Evolutionary conservation across 2,113 vertebrate genomes (phyloP).

Genomic region (Lepus timidus): DNA sequence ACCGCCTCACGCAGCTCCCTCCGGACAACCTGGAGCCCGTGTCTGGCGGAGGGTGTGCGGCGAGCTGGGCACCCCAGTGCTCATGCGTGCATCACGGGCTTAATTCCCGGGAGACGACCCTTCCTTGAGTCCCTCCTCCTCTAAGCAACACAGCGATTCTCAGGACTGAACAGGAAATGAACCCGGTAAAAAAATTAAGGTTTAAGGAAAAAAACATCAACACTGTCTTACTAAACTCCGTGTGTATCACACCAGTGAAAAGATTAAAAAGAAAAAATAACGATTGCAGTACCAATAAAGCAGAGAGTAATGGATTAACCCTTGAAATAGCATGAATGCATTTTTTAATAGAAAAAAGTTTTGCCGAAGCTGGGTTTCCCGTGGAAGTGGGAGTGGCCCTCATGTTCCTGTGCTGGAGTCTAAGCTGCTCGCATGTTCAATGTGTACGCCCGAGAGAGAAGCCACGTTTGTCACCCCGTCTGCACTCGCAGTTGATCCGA

Average conservation of each 20-base stretch:
- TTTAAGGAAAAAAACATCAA: slow-evolving; percentile 17
- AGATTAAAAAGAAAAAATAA: slow-evolving; percentile 6
- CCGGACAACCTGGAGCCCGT: too few species aligned
- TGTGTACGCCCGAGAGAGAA: fast-evolving
- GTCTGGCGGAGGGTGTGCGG: too few species aligned
- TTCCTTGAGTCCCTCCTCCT: neutral
- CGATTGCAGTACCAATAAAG: neutral
- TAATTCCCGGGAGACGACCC: too few species aligned
- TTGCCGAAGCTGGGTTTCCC: too few species aligned
- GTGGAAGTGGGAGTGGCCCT: fast-evolving
- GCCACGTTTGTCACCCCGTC: neutral
- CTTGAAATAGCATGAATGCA: neutral
- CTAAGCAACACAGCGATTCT: slow-evolving; percentile 9
- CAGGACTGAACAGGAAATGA: slow-evolving; percentile 51
- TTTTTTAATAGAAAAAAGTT: neutral
- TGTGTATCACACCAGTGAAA: neutral
- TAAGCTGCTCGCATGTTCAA: neutral
- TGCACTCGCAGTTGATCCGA: neutral
- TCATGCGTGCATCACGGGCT: too few species aligned
- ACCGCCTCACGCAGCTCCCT: too few species aligned
- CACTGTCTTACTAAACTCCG: slow-evolving; percentile 49
- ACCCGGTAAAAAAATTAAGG: slow-evolving; percentile 27
- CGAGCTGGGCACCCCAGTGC: too few species aligned
- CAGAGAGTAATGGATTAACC: neutral
- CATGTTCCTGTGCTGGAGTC: neutral